Evolutionary conservation across 2,113 vertebrate species (phyloP).

Genomic region (Carassius gibelio): DNA sequence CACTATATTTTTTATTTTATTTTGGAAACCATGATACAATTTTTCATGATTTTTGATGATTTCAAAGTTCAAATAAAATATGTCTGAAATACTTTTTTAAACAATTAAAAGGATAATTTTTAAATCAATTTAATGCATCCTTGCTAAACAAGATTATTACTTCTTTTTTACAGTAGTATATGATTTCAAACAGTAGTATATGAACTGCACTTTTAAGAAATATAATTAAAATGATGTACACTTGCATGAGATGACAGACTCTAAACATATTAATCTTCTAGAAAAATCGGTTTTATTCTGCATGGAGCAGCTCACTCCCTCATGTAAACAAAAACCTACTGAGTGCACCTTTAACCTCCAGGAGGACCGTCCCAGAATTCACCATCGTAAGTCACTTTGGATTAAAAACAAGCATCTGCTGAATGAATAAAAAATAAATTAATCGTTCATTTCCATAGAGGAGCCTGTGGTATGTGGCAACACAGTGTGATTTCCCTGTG

Average conservation of each 20-base stretch:
- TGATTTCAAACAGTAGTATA: background rate
- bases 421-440: constrained; percentile 33
- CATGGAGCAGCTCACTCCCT: background rate
- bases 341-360: constrained; percentile 11
- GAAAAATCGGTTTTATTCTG: constrained; percentile 4
- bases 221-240: background rate
- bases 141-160: background rate
- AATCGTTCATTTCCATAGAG: constrained; percentile 34
- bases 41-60: too few relatives aligned
- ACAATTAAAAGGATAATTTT: background rate
- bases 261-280: constrained; percentile 6
- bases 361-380: background rate
- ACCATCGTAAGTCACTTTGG: background rate
- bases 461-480: constrained; percentile 17
- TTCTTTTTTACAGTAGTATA: background rate
- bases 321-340: background rate
- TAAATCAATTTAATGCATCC: background rate
- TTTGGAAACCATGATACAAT: too few relatives aligned
- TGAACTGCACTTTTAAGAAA: background rate
- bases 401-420: constrained; percentile 16
- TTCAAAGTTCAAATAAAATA: too few relatives aligned
- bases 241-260: background rate
- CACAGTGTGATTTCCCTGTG: background rate
- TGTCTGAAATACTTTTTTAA: too few relatives aligned
- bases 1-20: too few relatives aligned